Percentiles rank a stretch among this genome's conserved stretches.
phyloP scores from a whole-genome alignment of 2,888 invertebrate genomes.

The Keiferia lycopersicella region DNA sequence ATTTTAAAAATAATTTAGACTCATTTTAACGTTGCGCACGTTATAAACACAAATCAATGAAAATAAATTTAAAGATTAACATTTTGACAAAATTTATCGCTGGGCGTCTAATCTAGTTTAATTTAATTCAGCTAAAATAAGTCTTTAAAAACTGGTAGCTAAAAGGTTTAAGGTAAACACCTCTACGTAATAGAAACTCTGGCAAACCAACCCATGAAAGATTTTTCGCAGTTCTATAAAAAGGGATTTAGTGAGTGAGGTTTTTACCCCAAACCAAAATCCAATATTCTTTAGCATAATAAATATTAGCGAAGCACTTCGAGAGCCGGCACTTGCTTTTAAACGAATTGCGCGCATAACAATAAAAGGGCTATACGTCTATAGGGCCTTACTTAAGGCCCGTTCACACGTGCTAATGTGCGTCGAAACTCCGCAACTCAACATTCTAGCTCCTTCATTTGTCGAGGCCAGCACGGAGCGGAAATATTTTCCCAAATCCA shows the following conservation, averaged over 20 bases:
- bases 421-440: constrained; percentile 38
- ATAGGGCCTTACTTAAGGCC: constrained; percentile 43
- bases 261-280: constrained; percentile 55
- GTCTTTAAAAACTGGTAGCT: too few relatives aligned
- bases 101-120: too few relatives aligned
- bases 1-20: too few relatives aligned
- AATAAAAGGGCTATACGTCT: constrained; percentile 70
- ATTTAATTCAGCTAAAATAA: too few relatives aligned
- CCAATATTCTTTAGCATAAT: constrained; percentile 58
- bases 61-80: too few relatives aligned
- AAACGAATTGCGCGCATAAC: constrained; percentile 80
- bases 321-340: constrained; percentile 76
- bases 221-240: constrained; percentile 29
- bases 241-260: constrained; percentile 41
- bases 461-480: constrained; percentile 77
- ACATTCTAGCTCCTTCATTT: constrained; percentile 67
- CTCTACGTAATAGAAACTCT: too few relatives aligned
- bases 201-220: background rate
- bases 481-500: constrained; percentile 82
- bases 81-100: too few relatives aligned
- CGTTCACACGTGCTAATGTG: constrained; percentile 80
- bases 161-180: too few relatives aligned
- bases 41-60: too few relatives aligned
- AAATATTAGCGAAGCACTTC: constrained; percentile 77
- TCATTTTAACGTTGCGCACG: too few relatives aligned